Conservation (phyloP, 2,113 vertebrate species). For the Paramormyrops kingsleyae region DNA sequence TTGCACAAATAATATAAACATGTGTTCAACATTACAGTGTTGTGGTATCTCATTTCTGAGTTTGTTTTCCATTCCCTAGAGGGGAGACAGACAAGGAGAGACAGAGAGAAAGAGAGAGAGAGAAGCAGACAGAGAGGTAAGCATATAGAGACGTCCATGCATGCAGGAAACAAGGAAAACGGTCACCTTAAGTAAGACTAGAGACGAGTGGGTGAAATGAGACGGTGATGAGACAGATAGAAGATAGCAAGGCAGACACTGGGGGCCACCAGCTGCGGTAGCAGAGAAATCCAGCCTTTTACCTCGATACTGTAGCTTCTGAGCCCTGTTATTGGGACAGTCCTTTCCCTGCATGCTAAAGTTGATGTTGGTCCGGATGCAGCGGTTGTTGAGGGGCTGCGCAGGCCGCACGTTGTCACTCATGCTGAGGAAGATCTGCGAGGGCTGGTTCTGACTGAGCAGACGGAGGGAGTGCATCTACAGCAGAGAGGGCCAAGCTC, state of each 20-base stretch:
- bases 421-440: constrained; percentile 99
- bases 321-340: constrained; percentile 95
- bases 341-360: constrained; percentile 98
- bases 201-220: neutral
- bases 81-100: neutral
- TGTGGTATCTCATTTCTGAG: neutral
- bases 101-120: neutral
- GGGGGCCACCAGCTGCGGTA: neutral
- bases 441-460: constrained; percentile 97
- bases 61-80: neutral
- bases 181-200: neutral
- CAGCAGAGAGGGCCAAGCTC: neutral
- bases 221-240: neutral
- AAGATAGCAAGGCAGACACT: neutral
- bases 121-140: neutral
- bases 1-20: constrained; percentile 11
- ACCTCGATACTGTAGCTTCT: constrained; percentile 99
- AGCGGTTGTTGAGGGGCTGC: constrained; percentile 96
- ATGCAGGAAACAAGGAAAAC: neutral
- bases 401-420: constrained; percentile 94
- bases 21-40: neutral
- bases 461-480: constrained; percentile 97
- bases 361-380: constrained; percentile 98
- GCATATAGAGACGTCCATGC: neutral
- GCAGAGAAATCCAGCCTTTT: constrained; percentile 21